Evolutionary conservation across 30 jellyfish, hydroid and myxozoan species (phyloP).

Genomic region (Morbakka virulenta): DNA sequence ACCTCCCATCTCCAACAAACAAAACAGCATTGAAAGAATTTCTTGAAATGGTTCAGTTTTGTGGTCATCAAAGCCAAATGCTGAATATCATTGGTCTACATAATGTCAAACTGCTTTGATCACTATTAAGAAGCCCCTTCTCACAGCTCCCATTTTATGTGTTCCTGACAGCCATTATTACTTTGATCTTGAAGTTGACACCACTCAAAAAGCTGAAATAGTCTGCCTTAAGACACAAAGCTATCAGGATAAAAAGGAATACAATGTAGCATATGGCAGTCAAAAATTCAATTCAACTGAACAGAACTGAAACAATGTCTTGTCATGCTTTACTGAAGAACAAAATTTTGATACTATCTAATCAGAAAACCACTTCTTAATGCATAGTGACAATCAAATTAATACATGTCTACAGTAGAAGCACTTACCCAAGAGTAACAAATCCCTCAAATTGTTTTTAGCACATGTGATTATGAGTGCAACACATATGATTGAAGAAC

Average conservation of each 20-base stretch:
- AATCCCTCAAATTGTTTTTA: no score
- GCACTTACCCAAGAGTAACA: no score
- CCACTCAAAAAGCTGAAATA: conserved; percentile 11
- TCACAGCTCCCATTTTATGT: conserved; percentile 24
- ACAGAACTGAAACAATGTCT: neutral
- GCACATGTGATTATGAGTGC: no score
- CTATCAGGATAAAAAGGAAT: neutral
- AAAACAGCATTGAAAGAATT: neutral
- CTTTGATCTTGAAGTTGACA: conserved; percentile 19
- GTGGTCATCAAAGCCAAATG: conserved; percentile 11
- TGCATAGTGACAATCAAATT: no score
- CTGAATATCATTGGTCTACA: conserved; percentile 3
- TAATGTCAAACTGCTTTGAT: conserved; percentile 14
- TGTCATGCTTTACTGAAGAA: no score
- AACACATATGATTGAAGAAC: no score
- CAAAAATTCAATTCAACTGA: neutral
- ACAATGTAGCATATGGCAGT: conserved; percentile 13
- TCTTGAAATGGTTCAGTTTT: conserved; percentile 1
- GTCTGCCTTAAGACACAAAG: conserved; percentile 7
- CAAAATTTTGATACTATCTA: no score
- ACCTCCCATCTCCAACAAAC: neutral
- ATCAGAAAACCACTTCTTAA: no score
- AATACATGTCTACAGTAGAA: no score
- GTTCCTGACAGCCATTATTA: conserved; percentile 4
- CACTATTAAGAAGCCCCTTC: neutral